A percentile compares a stretch with the other conserved stretches of the same genome.
Conservation (phyloP, 2,888 invertebrate genomes). For the Lydus trimaculatus region DNA sequence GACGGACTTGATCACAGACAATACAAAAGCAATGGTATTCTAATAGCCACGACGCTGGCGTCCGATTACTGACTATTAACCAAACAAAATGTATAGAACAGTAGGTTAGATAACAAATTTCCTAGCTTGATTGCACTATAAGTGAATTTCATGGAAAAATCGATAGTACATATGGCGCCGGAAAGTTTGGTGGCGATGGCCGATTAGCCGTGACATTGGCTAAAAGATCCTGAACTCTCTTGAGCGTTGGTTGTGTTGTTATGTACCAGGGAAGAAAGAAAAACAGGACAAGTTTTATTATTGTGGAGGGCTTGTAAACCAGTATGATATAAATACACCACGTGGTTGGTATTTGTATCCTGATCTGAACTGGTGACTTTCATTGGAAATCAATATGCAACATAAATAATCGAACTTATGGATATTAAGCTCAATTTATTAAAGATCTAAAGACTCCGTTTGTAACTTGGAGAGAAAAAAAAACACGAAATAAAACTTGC, state of each 20-base stretch:
- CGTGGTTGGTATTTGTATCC: no score
- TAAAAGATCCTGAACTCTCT: neutral
- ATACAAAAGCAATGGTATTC: neutral
- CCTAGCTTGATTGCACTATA: neutral
- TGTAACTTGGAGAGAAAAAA: no score
- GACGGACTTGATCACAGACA: conserved; percentile 12
- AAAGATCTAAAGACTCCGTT: no score
- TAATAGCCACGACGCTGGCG: conserved; percentile 14
- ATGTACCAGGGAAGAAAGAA: neutral
- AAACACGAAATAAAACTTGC: neutral
- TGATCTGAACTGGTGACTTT: no score
- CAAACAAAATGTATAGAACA: no score
- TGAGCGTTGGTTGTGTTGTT: no score
- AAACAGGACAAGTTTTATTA: neutral
- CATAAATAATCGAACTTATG: no score
- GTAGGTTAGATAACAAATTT: neutral
- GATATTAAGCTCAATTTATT: no score
- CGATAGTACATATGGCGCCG: neutral
- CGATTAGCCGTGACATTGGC: neutral
- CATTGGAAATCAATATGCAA: neutral
- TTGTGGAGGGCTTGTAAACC: neutral
- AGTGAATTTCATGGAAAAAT: neutral
- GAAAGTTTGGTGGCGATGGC: neutral
- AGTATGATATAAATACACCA: no score
- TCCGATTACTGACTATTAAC: neutral